Conservation (phyloP, 92 coral and sea anemone species). For the Pocillopora meandrina region DNA sequence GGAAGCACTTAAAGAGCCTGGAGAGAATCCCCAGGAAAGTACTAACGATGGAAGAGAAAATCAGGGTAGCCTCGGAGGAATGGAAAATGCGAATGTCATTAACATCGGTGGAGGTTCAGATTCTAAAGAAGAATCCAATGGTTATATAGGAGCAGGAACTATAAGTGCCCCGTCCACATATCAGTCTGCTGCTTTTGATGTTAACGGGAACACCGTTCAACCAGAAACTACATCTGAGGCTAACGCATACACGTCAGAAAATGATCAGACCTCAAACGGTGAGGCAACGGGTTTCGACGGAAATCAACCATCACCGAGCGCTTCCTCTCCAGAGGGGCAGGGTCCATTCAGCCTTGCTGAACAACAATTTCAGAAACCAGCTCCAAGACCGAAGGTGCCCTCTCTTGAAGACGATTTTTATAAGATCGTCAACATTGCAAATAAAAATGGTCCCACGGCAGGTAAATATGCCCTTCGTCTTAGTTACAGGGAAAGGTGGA, state of each 20-base stretch:
- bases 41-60: constrained; percentile 19
- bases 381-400: constrained; percentile 4
- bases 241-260: constrained; percentile 24
- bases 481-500: not conserved
- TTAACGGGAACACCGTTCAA: constrained; percentile 32
- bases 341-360: not conserved
- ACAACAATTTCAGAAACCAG: constrained; percentile 2
- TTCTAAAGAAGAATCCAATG: constrained; percentile 20
- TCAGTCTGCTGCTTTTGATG: constrained; percentile 47
- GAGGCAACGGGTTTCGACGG: constrained; percentile 17
- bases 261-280: constrained; percentile 19
- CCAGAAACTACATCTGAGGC: constrained; percentile 2
- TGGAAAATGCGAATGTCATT: not conserved
- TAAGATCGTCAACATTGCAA: constrained; percentile 47
- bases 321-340: not conserved
- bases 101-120: constrained; percentile 26
- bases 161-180: constrained; percentile 37
- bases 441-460: constrained; percentile 29
- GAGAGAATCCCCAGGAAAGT: not conserved
- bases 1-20: constrained; percentile 46
- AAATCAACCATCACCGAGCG: not conserved
- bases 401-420: constrained; percentile 44
- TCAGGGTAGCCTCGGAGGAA: not conserved
- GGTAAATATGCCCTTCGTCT: constrained; percentile 5
- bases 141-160: constrained; percentile 18